Conservation (phyloP, 64 coral and sea anemone species). For the Cladopsammia gracilis region DNA sequence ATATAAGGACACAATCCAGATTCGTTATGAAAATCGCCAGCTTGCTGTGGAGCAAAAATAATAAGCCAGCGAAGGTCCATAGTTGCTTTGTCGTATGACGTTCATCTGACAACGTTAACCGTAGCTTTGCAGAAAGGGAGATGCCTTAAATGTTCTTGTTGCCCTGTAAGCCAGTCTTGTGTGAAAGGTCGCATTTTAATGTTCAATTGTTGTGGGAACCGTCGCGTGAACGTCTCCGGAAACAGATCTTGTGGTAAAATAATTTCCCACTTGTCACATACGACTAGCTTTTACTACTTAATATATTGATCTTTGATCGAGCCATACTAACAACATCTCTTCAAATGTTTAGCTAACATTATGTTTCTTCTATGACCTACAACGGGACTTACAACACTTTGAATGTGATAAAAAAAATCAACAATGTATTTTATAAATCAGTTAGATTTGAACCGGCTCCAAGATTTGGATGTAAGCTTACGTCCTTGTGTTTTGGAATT, state of each 20-base stretch:
- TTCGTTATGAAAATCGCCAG: background rate
- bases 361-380: too few species aligned
- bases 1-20: background rate
- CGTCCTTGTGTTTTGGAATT: slow-evolving; percentile 41
- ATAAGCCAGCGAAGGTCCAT: background rate
- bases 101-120: slow-evolving; percentile 2
- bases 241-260: slow-evolving; percentile 22
- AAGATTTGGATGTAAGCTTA: too few species aligned
- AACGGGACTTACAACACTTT: too few species aligned
- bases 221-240: slow-evolving; percentile 36
- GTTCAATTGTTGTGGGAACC: background rate
- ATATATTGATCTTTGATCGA: slow-evolving; percentile 48
- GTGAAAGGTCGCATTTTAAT: background rate
- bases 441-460: background rate
- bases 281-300: background rate
- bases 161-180: background rate
- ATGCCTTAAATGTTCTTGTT: background rate
- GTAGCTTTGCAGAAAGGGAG: background rate
- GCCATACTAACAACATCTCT: background rate
- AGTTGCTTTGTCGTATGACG: background rate
- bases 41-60: background rate
- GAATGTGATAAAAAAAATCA: background rate
- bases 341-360: too few species aligned
- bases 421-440: background rate
- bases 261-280: slow-evolving; percentile 34